Evolutionary conservation across 2,113 vertebrate genomes (phyloP), one percentile per base, ranked within the genome.

Genomic region (Fulmarus glacialis): DNA sequence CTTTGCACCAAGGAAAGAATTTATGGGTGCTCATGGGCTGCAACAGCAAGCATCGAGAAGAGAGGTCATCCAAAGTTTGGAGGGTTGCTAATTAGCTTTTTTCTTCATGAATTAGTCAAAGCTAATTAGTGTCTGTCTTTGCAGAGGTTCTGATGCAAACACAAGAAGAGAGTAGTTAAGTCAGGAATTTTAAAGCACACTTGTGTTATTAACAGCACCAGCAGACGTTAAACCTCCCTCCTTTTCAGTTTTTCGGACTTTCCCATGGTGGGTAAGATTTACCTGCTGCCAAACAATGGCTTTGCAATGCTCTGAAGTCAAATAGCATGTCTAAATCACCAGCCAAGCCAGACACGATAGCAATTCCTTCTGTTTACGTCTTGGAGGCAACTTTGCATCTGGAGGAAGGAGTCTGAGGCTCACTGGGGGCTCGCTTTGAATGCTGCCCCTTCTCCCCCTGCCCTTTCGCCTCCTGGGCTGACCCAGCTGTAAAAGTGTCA

Each of bases 61-160:
- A 79, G 83, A 95, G 95, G 93, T 97, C 92, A 90, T 91, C 63
- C 72, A 88, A 15, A 97, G 87, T 96, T 96, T 96, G 96, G 60
- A 93, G 67, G 43, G 50, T 50, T 96, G 85, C 83, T 97, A 87
- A 94, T 96, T 96, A 95, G 70, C 71, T 91, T 96, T 96, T 92
- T 95, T 94, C 71, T 88, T 96, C 80, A 86, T 97, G 91, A 96
- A 97, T 97, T 96, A 95, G 79, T 96, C 73, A 90, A 55, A 96
- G 92, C 87, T 97, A 97, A 97, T 96, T 95, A 89, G 74, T 20
- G 63, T 72, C 84, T 80, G 59, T 80, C 87, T 91, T 70, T 86
- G 78, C 50, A 82, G 89, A 94, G 78, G 58, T 97, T 87, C 84
- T 77, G 89, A 70, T 82, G 58, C 70, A 77, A 90, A 80, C 82